Evolutionary conservation across 2,888 invertebrate species (phyloP).

Genomic region (Galeopsomyia nigrocyanea): DNA sequence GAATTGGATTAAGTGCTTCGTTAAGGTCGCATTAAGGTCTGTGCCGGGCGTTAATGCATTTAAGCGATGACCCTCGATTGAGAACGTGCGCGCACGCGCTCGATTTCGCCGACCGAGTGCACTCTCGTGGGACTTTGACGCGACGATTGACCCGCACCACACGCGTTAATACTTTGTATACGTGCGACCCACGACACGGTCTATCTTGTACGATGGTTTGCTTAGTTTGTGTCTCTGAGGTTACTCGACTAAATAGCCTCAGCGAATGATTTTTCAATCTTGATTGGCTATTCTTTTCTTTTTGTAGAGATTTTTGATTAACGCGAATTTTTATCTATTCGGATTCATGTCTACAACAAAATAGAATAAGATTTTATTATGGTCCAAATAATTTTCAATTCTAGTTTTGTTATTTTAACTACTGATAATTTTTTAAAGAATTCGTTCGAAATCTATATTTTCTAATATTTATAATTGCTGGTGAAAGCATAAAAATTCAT

Average conservation of each 20-base stretch:
- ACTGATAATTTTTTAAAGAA: too few relatives aligned
- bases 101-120: background rate
- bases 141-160: background rate
- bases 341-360: too few relatives aligned
- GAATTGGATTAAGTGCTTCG: constrained; percentile 64
- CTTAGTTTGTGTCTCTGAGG: background rate
- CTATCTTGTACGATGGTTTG: constrained; percentile 2
- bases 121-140: constrained; percentile 16
- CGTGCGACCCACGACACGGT: background rate
- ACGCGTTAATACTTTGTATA: background rate
- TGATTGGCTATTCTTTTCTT: too few relatives aligned
- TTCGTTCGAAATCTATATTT: too few relatives aligned
- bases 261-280: background rate
- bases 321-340: too few relatives aligned
- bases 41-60: constrained; percentile 54
- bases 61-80: constrained; percentile 53
- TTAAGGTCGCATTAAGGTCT: constrained; percentile 59
- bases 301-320: too few relatives aligned
- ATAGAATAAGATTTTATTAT: too few relatives aligned
- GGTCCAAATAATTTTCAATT: too few relatives aligned
- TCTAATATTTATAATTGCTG: too few relatives aligned
- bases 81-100: background rate
- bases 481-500: too few relatives aligned
- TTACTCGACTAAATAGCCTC: background rate
- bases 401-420: too few relatives aligned